Evolutionary conservation across 2,797 vertebrate species (phyloP).

Genomic region (Glossophaga mutica): DNA sequence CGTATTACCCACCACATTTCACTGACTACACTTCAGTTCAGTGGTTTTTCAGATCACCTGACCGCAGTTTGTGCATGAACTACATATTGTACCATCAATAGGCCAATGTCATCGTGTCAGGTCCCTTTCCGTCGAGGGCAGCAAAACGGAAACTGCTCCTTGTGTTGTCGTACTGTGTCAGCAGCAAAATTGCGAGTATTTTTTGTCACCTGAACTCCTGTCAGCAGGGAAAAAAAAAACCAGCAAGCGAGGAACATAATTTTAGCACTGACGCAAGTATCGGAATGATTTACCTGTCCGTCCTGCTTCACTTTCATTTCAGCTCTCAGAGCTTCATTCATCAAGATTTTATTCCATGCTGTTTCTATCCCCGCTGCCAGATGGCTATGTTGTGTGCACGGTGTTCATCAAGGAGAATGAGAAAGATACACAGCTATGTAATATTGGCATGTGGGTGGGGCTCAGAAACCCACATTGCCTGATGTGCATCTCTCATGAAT

Average conservation of each 20-base stretch:
- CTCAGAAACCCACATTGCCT: slow-evolving; percentile 40
- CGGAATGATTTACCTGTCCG: slow-evolving; percentile 82
- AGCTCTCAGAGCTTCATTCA: slow-evolving; percentile 81
- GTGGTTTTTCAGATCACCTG: background rate
- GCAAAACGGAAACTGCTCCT: slow-evolving; percentile 60
- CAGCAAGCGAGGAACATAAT: slow-evolving; percentile 76
- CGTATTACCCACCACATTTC: background rate
- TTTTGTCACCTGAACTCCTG: slow-evolving; percentile 79
- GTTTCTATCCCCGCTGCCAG: slow-evolving; percentile 72
- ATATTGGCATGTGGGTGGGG: slow-evolving; percentile 59
- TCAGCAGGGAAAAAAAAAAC: slow-evolving; percentile 62
- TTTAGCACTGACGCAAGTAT: slow-evolving; percentile 82
- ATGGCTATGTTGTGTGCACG: slow-evolving; percentile 70
- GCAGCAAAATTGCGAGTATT: slow-evolving; percentile 79
- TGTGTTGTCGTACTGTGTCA: slow-evolving; percentile 72
- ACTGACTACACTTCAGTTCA: background rate
- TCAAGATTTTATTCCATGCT: slow-evolving; percentile 82
- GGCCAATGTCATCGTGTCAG: background rate
- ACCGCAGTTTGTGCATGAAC: background rate
- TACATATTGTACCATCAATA: background rate
- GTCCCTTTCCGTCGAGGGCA: slow-evolving; percentile 36
- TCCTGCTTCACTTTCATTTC: slow-evolving; percentile 81
- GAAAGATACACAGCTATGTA: slow-evolving; percentile 20
- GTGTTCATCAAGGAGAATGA: slow-evolving; percentile 74
- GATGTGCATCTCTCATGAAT: slow-evolving; percentile 38